Base-by-base conservation (phyloP, 2,113 vertebrate genomes). In the Cyanistes caeruleus region DNA sequence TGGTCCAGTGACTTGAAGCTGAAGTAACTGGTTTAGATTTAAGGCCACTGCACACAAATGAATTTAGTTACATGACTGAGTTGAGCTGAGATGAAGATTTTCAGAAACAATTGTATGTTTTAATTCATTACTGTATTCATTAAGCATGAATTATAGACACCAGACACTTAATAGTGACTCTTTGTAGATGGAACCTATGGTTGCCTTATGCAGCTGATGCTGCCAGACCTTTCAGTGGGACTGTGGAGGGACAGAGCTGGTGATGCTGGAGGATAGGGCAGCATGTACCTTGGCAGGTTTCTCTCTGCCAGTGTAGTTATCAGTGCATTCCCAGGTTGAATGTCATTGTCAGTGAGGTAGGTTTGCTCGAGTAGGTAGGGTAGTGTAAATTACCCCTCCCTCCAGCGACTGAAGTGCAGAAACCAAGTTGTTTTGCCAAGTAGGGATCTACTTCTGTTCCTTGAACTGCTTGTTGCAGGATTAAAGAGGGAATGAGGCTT, bases 1-100 rank as follows among this genome's bases (percentile, higher is more conserved):
- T 88, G 70, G 33, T 23, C 28, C 43, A 65, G 41, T 88, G 89
- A 93, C 81, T 96, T 88, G 89, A 97, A 91, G 63, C 81, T 89
- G 62, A 88, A 56, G 49, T 93, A 83, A 93, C 53, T 46, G 39
- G 39, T 76, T 94, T 88, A 81, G 52, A 88, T 59, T 55, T 70
- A 69, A 90, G n/a, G 56, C 21, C 31, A 23, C 39, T 94, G 63
- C 67, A 77, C 35, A 44, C 4, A 80, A 74, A 73, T 58, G 1
- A 87, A 27, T 25, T 84, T 52, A 68, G 15, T 43, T 90, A 44
- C 14, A 19, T 49, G n/a, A 33, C 59, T 60, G 35, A 76, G 23
- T 78, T 2, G 0, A 19, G 8, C 62, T 31, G 25, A 85, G 39
- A 63, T 67, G 43, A 90, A 63, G 20, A 14, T 37, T 93, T 93